Percentiles rank a stretch among this genome's conserved stretches.
Evolutionary conservation across 2,888 invertebrate species (phyloP).

Genomic region (Biston stratarius): DNA sequence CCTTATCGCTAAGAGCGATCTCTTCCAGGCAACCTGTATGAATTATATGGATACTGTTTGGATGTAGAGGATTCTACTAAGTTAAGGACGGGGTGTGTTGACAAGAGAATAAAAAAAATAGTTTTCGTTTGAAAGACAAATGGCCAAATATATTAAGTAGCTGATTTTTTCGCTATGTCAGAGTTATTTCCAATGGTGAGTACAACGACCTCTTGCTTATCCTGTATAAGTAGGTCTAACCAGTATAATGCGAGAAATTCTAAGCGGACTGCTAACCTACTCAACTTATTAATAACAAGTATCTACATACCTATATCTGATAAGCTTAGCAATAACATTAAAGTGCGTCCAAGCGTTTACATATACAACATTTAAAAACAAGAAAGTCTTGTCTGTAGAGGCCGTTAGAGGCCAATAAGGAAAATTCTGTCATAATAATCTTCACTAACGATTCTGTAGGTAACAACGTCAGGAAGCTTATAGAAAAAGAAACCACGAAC

Average conservation of each 20-base stretch:
- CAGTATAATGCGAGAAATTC: not conserved
- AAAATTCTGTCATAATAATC: not conserved
- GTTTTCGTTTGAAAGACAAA: too few relatives aligned
- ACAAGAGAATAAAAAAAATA: too few relatives aligned
- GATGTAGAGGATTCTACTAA: too few relatives aligned
- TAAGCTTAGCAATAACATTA: conserved; percentile 14
- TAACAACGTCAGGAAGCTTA: not conserved
- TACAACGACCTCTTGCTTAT: too few relatives aligned
- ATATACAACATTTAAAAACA: conserved; percentile 1
- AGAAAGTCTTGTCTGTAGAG: conserved; percentile 7
- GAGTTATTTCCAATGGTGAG: too few relatives aligned
- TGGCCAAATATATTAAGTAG: too few relatives aligned
- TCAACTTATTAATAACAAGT: not conserved
- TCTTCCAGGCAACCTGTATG: too few relatives aligned
- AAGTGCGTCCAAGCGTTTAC: not conserved
- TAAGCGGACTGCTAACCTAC: not conserved
- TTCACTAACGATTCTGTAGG: not conserved
- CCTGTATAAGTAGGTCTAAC: conserved; percentile 3
- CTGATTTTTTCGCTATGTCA: too few relatives aligned
- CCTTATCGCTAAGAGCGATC: too few relatives aligned
- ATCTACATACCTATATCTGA: not conserved
- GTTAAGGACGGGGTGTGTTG: too few relatives aligned
- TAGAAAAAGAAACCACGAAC: not conserved
- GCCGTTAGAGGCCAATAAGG: conserved; percentile 2
- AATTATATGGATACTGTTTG: too few relatives aligned